Base-by-base conservation (phyloP, 1,140 invertebrate species). In the Ceratina australensis region DNA sequence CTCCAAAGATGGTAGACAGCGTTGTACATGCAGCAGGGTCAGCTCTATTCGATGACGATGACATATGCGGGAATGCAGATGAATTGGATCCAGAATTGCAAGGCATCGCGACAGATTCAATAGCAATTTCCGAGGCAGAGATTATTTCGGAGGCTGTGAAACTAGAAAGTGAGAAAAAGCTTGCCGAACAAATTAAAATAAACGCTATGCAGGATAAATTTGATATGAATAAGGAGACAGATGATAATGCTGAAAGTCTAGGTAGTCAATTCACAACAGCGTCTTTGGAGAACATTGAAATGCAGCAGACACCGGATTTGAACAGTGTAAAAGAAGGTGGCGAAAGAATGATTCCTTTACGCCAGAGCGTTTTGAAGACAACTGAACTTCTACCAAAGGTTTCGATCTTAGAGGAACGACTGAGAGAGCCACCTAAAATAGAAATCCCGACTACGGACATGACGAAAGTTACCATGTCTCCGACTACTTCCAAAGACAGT, bases 121-220 rank as follows among this genome's bases (percentile, higher is more conserved):
- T 92, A 52, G 88, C 90, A 0, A 92, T 92, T 77, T 92, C 91
- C 0, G 91, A 92, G 81, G 90, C 91, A 24, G 91, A 92, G 81
- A 92, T 92, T 4, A 92, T 92, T 57, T 90, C 89, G 18, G 91
- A 92, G 69, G 91, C 91, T n/a, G 89, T 87, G 15, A 92, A 92
- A 82, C 75, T 92, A 28, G 91, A 92, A 69, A 92, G 74, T 24
- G 91, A 92, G 50, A 84, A 78, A 0, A 87, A 91, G 72, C 67
- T 83, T 10, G 80, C 82, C 13, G 73, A 78, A 10, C 81, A 87
- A 12, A 54, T 81, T 57, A 81, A 81, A 67, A 68, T 49, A 2
- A 61, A 68, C n/a, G 42, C 63, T 42, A 22, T 47, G 26, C 1
- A 28, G 18, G 18, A 15, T 3, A 24, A 52, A 2, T 28, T 57